Conservation (phyloP, 2,888 invertebrate species). For the Scrobipalpa atriplicella region DNA sequence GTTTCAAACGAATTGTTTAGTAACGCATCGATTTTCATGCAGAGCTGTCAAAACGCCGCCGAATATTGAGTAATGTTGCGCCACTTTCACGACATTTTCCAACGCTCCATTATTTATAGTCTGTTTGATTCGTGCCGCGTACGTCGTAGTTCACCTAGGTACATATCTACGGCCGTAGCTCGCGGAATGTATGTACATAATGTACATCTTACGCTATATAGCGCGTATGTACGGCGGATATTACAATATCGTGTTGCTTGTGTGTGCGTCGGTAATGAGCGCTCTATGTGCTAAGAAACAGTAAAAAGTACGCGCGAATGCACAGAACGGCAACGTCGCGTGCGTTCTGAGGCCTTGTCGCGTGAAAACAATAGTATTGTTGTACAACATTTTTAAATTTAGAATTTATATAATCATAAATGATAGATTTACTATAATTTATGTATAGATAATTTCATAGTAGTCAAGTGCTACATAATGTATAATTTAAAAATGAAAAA, state of each 20-base stretch:
- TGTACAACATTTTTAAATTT: neutral
- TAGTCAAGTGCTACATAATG: too few relatives aligned
- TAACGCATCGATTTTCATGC: neutral
- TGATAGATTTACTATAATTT: too few relatives aligned
- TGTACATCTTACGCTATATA: slow-evolving; percentile 78
- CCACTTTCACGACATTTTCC: slow-evolving; percentile 67
- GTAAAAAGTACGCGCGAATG: slow-evolving; percentile 83
- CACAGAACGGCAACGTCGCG: slow-evolving; percentile 75
- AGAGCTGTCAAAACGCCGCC: neutral
- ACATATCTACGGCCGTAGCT: slow-evolving; percentile 72
- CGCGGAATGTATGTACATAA: slow-evolving; percentile 76
- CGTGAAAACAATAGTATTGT: slow-evolving; percentile 73
- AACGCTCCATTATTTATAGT: slow-evolving; percentile 64
- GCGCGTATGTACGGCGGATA: slow-evolving; percentile 59
- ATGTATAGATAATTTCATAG: too few relatives aligned
- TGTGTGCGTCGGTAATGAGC: slow-evolving; percentile 77
- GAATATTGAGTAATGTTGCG: slow-evolving; percentile 35
- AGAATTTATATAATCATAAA: neutral
- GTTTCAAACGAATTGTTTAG: neutral
- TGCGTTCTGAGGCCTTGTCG: slow-evolving; percentile 70
- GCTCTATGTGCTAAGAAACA: slow-evolving; percentile 83
- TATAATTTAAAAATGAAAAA: too few relatives aligned
- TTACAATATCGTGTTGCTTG: slow-evolving; percentile 67
- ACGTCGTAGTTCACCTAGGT: slow-evolving; percentile 68
- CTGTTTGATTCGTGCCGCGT: slow-evolving; percentile 73